These are phyloP conservation scores for Rutilus rutilus DNA, from an alignment of 2,113 vertebrate genomes.

Conservation along the genomic window DNA sequence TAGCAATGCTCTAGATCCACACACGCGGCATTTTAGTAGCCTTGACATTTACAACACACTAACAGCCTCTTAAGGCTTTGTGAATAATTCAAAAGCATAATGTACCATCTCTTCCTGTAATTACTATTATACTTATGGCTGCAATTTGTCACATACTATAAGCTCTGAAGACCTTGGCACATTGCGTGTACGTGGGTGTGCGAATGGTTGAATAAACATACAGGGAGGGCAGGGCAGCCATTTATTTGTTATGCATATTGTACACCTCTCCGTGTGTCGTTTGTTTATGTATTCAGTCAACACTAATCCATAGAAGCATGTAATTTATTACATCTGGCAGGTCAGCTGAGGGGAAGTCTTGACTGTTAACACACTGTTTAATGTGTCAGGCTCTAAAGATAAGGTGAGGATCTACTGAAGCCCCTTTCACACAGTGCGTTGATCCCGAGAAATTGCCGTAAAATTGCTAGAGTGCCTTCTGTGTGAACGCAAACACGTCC, in stretches of 20 bases:
- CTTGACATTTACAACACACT: background rate
- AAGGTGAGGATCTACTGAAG: background rate
- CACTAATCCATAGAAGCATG: slow-evolving; percentile 10
- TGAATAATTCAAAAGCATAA: slow-evolving; percentile 47
- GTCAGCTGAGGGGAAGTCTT: slow-evolving; percentile 1
- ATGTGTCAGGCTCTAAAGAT: slow-evolving; percentile 17
- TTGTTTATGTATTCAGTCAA: slow-evolving; percentile 43
- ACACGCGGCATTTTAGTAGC: too few species aligned
- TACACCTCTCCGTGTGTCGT: slow-evolving; percentile 27
- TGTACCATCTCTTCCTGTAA: slow-evolving; percentile 34
- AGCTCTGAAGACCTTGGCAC: background rate
- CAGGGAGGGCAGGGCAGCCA: background rate
- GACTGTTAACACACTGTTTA: slow-evolving; percentile 34
- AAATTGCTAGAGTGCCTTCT: too few species aligned
- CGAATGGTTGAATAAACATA: background rate
- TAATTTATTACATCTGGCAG: slow-evolving; percentile 38
- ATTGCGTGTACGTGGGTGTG: slow-evolving; percentile 5
- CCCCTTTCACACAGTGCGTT: too few species aligned
- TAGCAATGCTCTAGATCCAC: background rate
- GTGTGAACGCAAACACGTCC: too few species aligned
- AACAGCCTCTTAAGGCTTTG: too few species aligned
- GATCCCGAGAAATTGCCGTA: too few species aligned
- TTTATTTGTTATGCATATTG: slow-evolving; percentile 43
- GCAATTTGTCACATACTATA: slow-evolving; percentile 13
- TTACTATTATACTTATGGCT: slow-evolving; percentile 36